Base-by-base conservation (phyloP, 2,113 vertebrate species). In the Lepus europaeus region DNA sequence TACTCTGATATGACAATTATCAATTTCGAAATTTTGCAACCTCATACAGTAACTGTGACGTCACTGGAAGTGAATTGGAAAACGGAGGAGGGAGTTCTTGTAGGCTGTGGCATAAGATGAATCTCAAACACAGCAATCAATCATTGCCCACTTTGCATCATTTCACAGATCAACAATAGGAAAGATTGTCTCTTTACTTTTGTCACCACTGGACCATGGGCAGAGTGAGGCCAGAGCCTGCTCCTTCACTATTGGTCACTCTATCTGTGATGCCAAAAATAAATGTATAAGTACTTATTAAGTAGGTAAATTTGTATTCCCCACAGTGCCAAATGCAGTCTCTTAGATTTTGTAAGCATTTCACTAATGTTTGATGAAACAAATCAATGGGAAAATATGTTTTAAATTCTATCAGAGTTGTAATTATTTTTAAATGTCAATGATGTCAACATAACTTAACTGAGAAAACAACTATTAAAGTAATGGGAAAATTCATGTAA, bases 371-470 rank as follows among this genome's bases (percentile, higher is more conserved):
- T 79, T 78, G 63, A 23, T 69, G 64, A 93, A 86, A 94, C 29
- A 86, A 86, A 77, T 91, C 33, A 91, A 39, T 33, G 13, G 25
- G 39, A 76, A 92, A 72, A 87, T 64, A 73, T 59, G 10, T 70
- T 69, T 76, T 64, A 89, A 74, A 36, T 53, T 79, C 68, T 90
- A 85, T 77, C n/a, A 83, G 88, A 87, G 80, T 76, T 89, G 69
- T 77, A 92, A 96, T 87, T 93, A 95, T 81, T 95, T 94, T 95
- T 82, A 94, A 95, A 94, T 96, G 90, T 94, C 92, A 96, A 83
- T 64, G 90, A 86, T 36, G 84, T n/a, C 82, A 97, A 95, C 64
- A 79, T 33, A 91, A 88, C 59, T 80, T 66, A 74, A 36, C 53
- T 61, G 90, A 96, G 73, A 88, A 96, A 90, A 87, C 45, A 86